Evolutionary conservation across 2,797 vertebrate species (phyloP), one percentile per base, ranked within the genome.

Genomic region (Muscicapa striata): DNA sequence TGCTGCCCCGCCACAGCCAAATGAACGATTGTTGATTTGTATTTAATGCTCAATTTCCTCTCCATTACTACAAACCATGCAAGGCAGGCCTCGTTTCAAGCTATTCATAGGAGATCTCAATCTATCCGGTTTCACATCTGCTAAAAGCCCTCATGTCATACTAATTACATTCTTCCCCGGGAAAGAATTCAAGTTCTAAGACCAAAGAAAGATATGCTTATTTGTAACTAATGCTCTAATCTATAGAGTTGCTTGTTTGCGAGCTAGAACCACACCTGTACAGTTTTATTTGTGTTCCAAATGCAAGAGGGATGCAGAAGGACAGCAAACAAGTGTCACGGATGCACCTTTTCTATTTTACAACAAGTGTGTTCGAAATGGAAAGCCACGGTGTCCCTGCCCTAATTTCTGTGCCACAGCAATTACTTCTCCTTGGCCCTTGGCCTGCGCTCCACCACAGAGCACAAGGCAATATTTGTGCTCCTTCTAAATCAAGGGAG

Each of bases 11-110:
- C 97, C 67, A 62, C 91, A 87, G 93, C 89, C 45, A 96, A 98
- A 97, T 97, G 96, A 98, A 96, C 97, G 96, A 96, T 96, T 93
- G 92, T 92, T 98, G 97, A 98, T 98, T 98, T 98, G 96, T 97
- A 97, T 97, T 98, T 97, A 97, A 98, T 97, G 97, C 97, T 98
- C 97, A 96, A 96, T 97, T 98, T 98, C 97, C 97, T 97, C 96
- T 97, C 95, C 97, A 95, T 98, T 97, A 97, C 96, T 97, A 66
- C 95, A 97, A 94, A 87, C 96, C 95, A 84, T 96, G 95, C 83
- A 89, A 94, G 81, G 93, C 88, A 95, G 96, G 79, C 94, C 96
- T 83, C 20, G n/a, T 96, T 95, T 96, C 95, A 92, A 87, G 89
- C 95, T 96, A 94, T 96, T 98, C 97, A 97, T 90, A 95, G 85